These are phyloP conservation scores for Chloroclysta siterata DNA, from an alignment of 2,888 invertebrate genomes.

Conservation along the genomic window DNA sequence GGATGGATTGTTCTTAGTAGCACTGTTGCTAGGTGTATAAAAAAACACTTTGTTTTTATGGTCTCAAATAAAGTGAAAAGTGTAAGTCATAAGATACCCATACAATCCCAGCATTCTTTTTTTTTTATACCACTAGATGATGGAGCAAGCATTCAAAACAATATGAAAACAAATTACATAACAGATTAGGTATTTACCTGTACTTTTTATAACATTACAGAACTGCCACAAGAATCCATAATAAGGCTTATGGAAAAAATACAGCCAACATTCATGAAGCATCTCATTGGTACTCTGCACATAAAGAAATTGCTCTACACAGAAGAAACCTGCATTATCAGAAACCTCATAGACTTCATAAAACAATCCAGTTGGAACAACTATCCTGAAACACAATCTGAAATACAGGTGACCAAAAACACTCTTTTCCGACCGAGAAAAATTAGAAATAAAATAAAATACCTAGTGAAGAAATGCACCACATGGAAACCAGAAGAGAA, in stretches of 20 bases:
- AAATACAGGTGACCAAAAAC: constrained; percentile 48
- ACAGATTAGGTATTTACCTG: no score
- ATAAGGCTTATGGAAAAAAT: constrained; percentile 64
- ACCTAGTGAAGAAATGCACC: constrained; percentile 52
- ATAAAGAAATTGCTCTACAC: constrained; percentile 54
- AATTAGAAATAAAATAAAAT: constrained; percentile 48
- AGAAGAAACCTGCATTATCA: constrained; percentile 58
- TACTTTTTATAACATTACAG: constrained; percentile 56
- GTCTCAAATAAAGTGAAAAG: no score
- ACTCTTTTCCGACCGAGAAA: constrained; percentile 47
- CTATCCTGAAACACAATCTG: constrained; percentile 44
- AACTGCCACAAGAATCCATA: constrained; percentile 61
- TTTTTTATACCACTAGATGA: no score
- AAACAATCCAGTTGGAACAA: constrained; percentile 55
- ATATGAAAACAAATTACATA: no score
- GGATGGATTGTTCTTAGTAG: no score
- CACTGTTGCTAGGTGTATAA: no score
- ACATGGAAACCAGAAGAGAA: constrained; percentile 21
- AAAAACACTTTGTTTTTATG: no score
- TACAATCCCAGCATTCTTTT: no score
- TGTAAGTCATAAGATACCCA: no score
- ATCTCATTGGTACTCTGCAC: constrained; percentile 59
- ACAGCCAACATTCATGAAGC: constrained; percentile 68
- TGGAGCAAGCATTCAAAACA: no score
- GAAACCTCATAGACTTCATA: constrained; percentile 58